A percentile compares a stretch with the other conserved stretches of the same genome.
These are phyloP conservation scores for Ginglymostoma cirratum DNA, from an alignment of 2,113 vertebrate species.

Conservation along the genomic window DNA sequence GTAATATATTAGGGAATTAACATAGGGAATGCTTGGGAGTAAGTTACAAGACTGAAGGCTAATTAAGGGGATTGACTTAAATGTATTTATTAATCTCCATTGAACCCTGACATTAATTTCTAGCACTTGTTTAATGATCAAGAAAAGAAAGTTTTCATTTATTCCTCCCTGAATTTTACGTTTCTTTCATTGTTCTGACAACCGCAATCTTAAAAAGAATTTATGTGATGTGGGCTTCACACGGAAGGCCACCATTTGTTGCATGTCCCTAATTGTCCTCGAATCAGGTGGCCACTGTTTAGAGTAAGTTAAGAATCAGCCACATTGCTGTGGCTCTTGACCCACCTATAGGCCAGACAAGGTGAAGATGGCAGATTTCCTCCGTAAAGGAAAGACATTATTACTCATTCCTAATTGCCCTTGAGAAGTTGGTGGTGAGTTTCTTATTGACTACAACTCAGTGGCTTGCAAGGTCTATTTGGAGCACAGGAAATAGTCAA, in stretches of 20 bases:
- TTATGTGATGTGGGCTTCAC: not conserved
- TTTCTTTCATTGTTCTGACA: not conserved
- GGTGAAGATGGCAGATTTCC: no score
- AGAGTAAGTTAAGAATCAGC: no score
- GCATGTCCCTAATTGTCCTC: not conserved
- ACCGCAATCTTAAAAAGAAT: no score
- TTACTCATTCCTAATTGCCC: not conserved
- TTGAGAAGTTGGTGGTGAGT: not conserved
- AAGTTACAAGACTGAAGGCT: not conserved
- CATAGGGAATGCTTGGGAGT: not conserved
- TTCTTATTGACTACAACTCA: not conserved
- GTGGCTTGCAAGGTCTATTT: not conserved
- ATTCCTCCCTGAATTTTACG: not conserved
- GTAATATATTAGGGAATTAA: not conserved
- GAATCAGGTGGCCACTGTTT: not conserved
- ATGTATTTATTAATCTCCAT: not conserved
- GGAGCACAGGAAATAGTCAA: not conserved
- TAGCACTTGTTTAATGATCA: not conserved
- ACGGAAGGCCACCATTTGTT: not conserved
- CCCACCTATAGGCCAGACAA: no score
- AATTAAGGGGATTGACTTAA: not conserved
- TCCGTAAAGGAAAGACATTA: not conserved
- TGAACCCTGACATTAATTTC: not conserved
- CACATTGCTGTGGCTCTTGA: no score
- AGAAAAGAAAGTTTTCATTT: not conserved